Evolutionary conservation across 2,797 vertebrate species (phyloP).

Genomic region (Leontopithecus rosalia): DNA sequence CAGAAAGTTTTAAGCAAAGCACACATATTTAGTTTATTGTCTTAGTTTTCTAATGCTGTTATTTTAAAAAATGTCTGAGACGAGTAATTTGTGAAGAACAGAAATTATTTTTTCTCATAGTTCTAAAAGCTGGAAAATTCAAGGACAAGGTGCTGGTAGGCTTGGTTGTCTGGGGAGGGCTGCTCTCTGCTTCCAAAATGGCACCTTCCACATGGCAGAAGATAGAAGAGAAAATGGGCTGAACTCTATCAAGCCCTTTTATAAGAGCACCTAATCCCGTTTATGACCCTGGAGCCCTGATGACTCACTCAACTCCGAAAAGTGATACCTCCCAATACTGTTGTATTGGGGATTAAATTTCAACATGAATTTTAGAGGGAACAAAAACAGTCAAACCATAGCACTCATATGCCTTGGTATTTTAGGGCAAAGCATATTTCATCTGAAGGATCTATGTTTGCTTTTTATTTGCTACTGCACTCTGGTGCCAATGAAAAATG

Average conservation of each 20-base stretch:
- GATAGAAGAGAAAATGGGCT: background rate
- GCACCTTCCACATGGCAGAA: background rate
- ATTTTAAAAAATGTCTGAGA: background rate
- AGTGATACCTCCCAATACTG: background rate
- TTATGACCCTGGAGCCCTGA: background rate
- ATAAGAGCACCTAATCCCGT: background rate
- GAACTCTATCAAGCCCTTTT: background rate
- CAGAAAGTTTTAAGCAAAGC: background rate
- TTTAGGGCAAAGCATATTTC: background rate
- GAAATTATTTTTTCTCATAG: background rate
- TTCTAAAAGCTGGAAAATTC: background rate
- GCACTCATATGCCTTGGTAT: background rate
- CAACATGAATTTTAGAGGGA: background rate
- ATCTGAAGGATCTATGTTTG: background rate
- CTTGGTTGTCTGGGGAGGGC: background rate
- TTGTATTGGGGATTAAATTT: background rate
- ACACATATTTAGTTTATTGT: background rate
- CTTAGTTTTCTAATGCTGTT: background rate
- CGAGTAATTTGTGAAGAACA: background rate
- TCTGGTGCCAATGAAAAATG: constrained; percentile 44
- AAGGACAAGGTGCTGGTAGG: background rate
- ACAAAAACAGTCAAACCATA: background rate
- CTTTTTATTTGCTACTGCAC: constrained; percentile 40
- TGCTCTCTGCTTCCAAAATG: background rate
- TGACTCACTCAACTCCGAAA: background rate